Conservation (phyloP, 2,113 vertebrate genomes). For the Ellobius talpinus region DNA sequence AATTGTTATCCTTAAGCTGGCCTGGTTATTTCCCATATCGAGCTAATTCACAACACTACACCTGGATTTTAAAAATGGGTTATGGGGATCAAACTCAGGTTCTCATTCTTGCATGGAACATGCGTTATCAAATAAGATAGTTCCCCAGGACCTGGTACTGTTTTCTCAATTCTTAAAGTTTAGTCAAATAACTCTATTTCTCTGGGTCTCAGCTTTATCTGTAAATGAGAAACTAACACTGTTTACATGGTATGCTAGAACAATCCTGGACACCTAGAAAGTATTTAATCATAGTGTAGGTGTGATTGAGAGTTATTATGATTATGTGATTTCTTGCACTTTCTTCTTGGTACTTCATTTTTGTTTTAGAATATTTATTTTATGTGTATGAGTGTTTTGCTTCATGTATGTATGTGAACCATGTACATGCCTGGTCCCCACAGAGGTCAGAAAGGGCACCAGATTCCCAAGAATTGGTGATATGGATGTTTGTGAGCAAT, state of each 20-base stretch:
- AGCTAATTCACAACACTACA: too few relatives aligned
- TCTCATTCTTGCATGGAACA: too few relatives aligned
- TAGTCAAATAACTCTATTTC: not conserved
- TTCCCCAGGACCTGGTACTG: not conserved
- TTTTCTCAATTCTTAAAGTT: not conserved
- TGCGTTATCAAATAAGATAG: not conserved
- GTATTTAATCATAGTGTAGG: not conserved
- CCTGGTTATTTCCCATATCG: too few relatives aligned
- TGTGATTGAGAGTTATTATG: not conserved
- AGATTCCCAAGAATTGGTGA: not conserved
- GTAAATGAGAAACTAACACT: constrained; percentile 30
- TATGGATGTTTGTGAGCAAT: not conserved
- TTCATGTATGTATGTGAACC: not conserved
- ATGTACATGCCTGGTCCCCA: not conserved
- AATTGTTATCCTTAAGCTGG: too few relatives aligned
- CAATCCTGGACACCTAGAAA: not conserved
- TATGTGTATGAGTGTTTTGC: not conserved
- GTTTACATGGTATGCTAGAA: not conserved
- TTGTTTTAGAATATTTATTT: not conserved
- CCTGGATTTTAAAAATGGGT: not conserved
- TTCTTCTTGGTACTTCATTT: not conserved
- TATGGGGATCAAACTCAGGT: not conserved
- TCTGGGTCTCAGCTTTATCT: not conserved
- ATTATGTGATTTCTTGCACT: not conserved
- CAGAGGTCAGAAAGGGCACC: not conserved